phyloP scores from a whole-genome alignment of 2,113 vertebrate genomes.

The Hassar affinis region DNA sequence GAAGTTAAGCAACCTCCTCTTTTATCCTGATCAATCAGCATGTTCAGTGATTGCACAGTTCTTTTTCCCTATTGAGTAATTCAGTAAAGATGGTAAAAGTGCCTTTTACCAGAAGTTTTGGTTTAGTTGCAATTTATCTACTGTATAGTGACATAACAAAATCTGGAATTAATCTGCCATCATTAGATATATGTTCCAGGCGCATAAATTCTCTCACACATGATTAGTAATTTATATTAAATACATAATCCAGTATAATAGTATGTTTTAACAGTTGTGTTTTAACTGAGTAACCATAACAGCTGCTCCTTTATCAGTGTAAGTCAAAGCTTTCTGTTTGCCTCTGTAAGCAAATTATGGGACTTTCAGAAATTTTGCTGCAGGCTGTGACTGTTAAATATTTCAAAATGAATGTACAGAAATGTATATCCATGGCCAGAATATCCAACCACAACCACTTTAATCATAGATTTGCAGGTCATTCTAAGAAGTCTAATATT shows the following conservation, averaged over 20 bases:
- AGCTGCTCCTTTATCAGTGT: not conserved
- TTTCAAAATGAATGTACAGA: slow-evolving; percentile 25
- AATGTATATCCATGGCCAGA: not conserved
- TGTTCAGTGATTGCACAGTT: slow-evolving; percentile 40
- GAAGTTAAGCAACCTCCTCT: slow-evolving; percentile 54
- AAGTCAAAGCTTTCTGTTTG: slow-evolving; percentile 25
- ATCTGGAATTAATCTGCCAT: not conserved
- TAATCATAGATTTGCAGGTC: not conserved
- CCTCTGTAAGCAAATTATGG: slow-evolving; percentile 23
- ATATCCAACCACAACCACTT: not conserved
- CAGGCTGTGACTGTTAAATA: slow-evolving; percentile 1
- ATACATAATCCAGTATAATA: not conserved
- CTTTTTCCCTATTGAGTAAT: slow-evolving; percentile 37
- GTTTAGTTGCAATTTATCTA: slow-evolving; percentile 26
- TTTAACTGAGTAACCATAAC: not conserved
- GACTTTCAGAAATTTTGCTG: not conserved
- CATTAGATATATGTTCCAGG: too few relatives aligned
- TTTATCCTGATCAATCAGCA: slow-evolving; percentile 40
- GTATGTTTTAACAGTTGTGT: not conserved
- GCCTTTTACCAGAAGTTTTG: slow-evolving; percentile 22
- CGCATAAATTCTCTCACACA: not conserved
- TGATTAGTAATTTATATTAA: not conserved
- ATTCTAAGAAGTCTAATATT: not conserved
- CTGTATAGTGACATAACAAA: not conserved
- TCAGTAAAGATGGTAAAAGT: slow-evolving; percentile 31